phyloP scores from a whole-genome alignment of 2,888 invertebrate genomes.

The Ochropleura leucogaster region DNA sequence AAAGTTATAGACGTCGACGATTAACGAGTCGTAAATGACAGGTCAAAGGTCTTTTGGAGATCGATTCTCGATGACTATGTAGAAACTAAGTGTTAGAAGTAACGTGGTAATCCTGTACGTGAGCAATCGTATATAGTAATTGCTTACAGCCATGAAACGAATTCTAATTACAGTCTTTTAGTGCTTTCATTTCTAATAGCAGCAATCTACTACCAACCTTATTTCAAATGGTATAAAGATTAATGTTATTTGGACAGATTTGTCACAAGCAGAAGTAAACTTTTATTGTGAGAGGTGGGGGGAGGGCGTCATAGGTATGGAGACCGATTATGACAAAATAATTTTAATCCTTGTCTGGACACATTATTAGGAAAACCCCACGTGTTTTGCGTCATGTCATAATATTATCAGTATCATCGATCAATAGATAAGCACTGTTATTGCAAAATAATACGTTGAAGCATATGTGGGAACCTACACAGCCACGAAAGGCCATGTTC shows the following conservation, averaged over 20 bases:
- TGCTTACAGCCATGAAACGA: background rate
- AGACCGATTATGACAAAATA: background rate
- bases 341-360: constrained; percentile 7
- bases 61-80: constrained; percentile 19
- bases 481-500: background rate
- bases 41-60: constrained; percentile 22
- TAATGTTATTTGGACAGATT: no score
- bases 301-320: no score
- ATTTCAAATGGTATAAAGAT: no score
- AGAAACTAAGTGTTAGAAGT: background rate
- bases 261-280: no score
- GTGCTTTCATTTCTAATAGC: no score
- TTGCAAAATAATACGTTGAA: constrained; percentile 5
- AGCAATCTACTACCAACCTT: no score
- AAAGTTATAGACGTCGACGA: constrained; percentile 40
- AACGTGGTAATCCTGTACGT: background rate
- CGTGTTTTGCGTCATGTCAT: background rate
- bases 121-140: background rate
- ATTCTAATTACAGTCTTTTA: background rate
- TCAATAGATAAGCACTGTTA: constrained; percentile 10
- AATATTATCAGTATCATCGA: constrained; percentile 12
- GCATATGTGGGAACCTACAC: background rate
- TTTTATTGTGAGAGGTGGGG: no score
- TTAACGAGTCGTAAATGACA: constrained; percentile 38
- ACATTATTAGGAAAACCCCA: constrained; percentile 5